Conservation (phyloP, 1,140 invertebrate genomes). For the Oreohelix idahoensis region DNA sequence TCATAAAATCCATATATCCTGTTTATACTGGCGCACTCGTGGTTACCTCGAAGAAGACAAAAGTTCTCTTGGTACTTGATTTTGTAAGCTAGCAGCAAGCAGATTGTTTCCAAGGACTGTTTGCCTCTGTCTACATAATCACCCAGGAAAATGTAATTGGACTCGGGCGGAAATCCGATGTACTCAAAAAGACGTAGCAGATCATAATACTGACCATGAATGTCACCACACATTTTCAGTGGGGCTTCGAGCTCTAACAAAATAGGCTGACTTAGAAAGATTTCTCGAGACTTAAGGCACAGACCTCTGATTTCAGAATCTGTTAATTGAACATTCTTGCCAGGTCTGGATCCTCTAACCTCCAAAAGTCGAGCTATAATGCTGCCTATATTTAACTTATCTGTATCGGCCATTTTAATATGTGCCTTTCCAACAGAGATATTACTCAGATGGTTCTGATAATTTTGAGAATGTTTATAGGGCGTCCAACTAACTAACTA, state of each 20-base stretch:
- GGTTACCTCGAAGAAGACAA: slow-evolving; percentile 84
- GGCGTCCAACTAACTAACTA: too few species aligned
- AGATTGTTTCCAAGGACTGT: slow-evolving; percentile 84
- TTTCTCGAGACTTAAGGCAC: slow-evolving; percentile 89
- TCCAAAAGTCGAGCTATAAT: slow-evolving; percentile 94
- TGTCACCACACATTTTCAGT: slow-evolving; percentile 89
- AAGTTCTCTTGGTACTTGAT: slow-evolving; percentile 97
- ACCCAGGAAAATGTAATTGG: slow-evolving; percentile 99
- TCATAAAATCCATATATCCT: too few species aligned
- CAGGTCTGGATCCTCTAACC: slow-evolving; percentile 96
- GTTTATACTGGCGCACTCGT: too few species aligned
- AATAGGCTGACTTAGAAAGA: slow-evolving; percentile 82
- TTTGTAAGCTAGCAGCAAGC: too few species aligned
- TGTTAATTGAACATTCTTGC: slow-evolving; percentile 96
- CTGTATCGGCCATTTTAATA: slow-evolving; percentile 83
- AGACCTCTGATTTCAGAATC: slow-evolving; percentile 95
- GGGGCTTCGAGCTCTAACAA: slow-evolving; percentile 81
- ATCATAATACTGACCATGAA: slow-evolving; percentile 98
- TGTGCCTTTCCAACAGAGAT: slow-evolving; percentile 32
- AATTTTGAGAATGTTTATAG: too few species aligned
- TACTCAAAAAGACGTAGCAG: slow-evolving; percentile 98
- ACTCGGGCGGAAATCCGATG: slow-evolving; percentile 99
- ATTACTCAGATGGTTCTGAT: too few species aligned
- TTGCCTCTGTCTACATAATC: too few species aligned
- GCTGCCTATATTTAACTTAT: slow-evolving; percentile 94